Base-by-base conservation (phyloP, 2,113 vertebrate species). In the Lanius ludovicianus region DNA sequence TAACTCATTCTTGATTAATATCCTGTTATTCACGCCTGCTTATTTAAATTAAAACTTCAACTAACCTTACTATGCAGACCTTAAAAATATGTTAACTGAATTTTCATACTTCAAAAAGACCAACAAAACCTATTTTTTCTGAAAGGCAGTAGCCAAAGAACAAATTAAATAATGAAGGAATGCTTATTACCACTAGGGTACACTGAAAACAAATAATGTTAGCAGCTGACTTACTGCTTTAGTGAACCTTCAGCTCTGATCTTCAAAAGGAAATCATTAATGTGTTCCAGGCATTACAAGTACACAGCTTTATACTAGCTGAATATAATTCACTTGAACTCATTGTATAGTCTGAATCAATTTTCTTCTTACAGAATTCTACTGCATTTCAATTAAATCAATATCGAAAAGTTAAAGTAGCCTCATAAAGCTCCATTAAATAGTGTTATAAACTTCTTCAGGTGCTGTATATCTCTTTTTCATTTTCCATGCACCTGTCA, bases 1-100 rank as follows among this genome's bases (percentile, higher is more conserved):
- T 53, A 93, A 92, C 42, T 63, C 23, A 64, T 44, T 93, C 69
- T 80, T 87, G 81, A 85, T 93, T 82, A 95, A 93, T 50, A 89
- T 39, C 56, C 46, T 63, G 39, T 57, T 79, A 59, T 70, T 94
- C 50, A 89, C 1, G 1, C 53, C 79, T 59, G 57, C 59, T 79
- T 77, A 85, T 70, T 84, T 85, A 75, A 83, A 73, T 76, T 76
- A 92, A 84, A 55, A 64, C n/a, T 83, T 81, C 52, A 80, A 86
- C 33, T 37, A 85, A 53, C 27, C 67, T 78, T 59, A 64, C 55
- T 77, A 14, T 16, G 11, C 64, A 87, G 75, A 53, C 25, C 16
- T 82, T 76, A 87, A 70, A 84, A 87, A 83, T n/a, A 42, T 5
- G n/a, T 49, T 91, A 89, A 73, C 41, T 84, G 65, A 63, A 74